These are phyloP conservation scores for Vollenhovia emeryi DNA, from an alignment of 1,140 invertebrate genomes.

Conservation along the genomic window DNA sequence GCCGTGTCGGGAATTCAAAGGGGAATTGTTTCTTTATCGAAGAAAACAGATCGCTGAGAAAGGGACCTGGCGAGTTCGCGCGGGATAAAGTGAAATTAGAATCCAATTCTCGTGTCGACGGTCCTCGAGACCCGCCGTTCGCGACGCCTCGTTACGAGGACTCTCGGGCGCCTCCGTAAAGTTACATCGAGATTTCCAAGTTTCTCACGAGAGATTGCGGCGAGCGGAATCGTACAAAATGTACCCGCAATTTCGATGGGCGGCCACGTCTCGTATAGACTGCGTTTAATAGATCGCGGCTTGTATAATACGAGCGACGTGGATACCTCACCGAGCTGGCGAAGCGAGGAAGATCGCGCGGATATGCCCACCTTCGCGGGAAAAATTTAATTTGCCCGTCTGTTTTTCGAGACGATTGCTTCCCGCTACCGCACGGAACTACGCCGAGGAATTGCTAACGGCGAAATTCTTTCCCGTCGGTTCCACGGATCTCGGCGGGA, in stretches of 20 bases:
- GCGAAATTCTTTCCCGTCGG: conserved; percentile 31
- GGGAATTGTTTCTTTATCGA: neutral
- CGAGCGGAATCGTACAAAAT: neutral
- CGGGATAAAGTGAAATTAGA: conserved; percentile 46
- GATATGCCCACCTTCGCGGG: conserved; percentile 4
- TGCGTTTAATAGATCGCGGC: conserved; percentile 27
- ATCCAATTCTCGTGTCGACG: conserved; percentile 34
- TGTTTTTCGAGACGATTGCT: conserved; percentile 57
- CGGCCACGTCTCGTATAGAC: neutral
- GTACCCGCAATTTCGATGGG: conserved; percentile 3
- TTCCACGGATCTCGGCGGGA: conserved; percentile 9
- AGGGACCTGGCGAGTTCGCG: conserved; percentile 1
- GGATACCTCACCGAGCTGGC: neutral
- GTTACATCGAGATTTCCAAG: conserved; percentile 45
- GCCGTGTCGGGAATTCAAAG: neutral
- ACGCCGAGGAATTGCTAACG: conserved; percentile 42
- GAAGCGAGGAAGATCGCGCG: conserved; percentile 15
- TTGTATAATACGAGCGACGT: neutral
- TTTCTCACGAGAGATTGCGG: conserved; percentile 20
- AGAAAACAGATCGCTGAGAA: conserved; percentile 10
- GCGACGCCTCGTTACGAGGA: neutral
- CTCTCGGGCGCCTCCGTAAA: conserved; percentile 3
- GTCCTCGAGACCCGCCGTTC: neutral
- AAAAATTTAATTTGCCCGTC: conserved; percentile 55
- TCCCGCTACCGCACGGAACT: conserved; percentile 21